Percentiles rank a stretch among this genome's conserved stretches.
phyloP scores from a whole-genome alignment of 2,797 vertebrate genomes.

The Gallinago nigripennis region DNA sequence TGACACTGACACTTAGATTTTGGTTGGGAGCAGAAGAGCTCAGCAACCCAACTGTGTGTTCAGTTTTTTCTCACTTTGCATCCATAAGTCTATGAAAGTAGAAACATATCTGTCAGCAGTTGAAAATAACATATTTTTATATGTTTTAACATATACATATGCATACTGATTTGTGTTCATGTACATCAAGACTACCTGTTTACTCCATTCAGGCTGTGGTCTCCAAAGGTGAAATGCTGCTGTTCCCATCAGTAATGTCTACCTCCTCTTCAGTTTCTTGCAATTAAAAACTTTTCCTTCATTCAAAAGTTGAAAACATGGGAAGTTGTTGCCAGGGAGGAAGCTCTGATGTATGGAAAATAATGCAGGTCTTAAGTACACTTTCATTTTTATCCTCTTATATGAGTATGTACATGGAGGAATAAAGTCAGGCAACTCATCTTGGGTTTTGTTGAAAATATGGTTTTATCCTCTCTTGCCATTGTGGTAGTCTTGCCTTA shows the following conservation, averaged over 20 bases:
- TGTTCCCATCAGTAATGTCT: not conserved
- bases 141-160: not conserved
- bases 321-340: not conserved
- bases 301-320: not conserved
- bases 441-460: not conserved
- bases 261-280: not conserved
- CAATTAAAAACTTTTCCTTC: not conserved
- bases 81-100: not conserved
- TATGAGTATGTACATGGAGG: not conserved
- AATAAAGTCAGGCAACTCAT: not conserved
- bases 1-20: not conserved
- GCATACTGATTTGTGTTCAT: not conserved
- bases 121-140: not conserved
- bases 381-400: not conserved
- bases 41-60: not conserved
- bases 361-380: not conserved
- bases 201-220: not conserved
- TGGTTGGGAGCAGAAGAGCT: not conserved
- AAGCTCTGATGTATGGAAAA: not conserved
- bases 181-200: accelerated
- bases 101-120: not conserved
- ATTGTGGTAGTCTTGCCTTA: not conserved
- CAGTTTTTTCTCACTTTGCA: not conserved
- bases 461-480: not conserved
- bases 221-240: not conserved